Percentiles rank a stretch among this genome's conserved stretches.
Conservation (phyloP, 1,140 invertebrate genomes). For the Steinernema khuongi region DNA sequence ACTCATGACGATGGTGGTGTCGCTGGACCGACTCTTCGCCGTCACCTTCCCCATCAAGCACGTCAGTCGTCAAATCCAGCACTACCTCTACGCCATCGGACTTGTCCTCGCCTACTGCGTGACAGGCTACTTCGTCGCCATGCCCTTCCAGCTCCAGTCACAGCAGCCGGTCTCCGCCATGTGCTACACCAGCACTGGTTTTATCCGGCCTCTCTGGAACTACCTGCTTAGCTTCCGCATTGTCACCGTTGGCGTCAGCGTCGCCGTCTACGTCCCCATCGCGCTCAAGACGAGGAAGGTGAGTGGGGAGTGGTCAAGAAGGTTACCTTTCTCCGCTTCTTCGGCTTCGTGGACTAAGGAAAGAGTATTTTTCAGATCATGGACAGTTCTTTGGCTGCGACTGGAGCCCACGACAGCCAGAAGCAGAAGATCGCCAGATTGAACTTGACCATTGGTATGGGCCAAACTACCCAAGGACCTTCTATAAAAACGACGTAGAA, state of each 20-base stretch:
- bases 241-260: not conserved
- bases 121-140: not conserved
- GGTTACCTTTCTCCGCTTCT: not conserved
- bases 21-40: not conserved
- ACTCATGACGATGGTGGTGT: not conserved
- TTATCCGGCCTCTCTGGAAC: not conserved
- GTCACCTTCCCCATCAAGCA: not conserved
- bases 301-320: not conserved
- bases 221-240: not conserved
- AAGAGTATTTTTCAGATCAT: not conserved
- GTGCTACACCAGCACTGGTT: slow-evolving; percentile 2
- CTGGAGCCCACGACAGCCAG: not conserved
- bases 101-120: not conserved
- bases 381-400: not conserved
- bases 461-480: too few relatives aligned
- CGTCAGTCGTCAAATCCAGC: not conserved
- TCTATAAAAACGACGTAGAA: too few relatives aligned
- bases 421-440: not conserved
- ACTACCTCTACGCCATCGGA: not conserved
- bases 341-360: not conserved
- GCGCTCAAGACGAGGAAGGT: not conserved
- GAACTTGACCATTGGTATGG: not conserved
- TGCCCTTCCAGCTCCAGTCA: not conserved
- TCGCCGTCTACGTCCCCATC: not conserved
- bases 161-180: not conserved